Conservation (phyloP, 2,888 invertebrate species). For the Lasius platythorax region DNA sequence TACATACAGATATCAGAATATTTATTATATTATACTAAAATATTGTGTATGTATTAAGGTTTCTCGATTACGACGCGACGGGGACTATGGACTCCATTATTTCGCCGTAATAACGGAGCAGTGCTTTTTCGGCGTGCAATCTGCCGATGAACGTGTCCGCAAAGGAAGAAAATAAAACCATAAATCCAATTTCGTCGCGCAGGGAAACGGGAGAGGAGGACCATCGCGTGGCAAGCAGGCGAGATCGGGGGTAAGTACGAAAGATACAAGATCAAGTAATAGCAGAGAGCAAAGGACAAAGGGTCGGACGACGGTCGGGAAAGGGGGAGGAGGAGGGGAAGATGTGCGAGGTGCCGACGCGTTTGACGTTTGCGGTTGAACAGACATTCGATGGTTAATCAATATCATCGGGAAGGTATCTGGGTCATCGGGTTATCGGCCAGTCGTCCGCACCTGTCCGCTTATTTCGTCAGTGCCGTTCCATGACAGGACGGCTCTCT, state of each 20-base stretch:
- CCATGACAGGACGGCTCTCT: conserved; percentile 39
- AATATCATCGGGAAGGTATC: conserved; percentile 68
- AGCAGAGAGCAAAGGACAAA: conserved; percentile 8
- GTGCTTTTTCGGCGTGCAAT: conserved; percentile 65
- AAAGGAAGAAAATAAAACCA: conserved; percentile 74
- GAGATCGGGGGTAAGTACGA: conserved; percentile 22
- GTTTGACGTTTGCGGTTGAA: conserved; percentile 58
- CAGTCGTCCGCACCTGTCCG: conserved; percentile 53
- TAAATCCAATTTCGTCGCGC: conserved; percentile 72
- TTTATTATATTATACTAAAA: not conserved
- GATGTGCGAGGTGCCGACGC: conserved; percentile 36
- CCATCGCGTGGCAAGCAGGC: not conserved
- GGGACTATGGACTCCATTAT: conserved; percentile 67
- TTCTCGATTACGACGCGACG: not conserved
- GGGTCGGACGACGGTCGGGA: conserved; percentile 18
- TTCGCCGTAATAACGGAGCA: conserved; percentile 68
- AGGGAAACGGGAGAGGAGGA: conserved; percentile 1
- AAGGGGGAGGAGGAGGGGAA: not conserved
- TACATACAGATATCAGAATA: not conserved
- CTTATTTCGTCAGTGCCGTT: conserved; percentile 50
- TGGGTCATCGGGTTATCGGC: conserved; percentile 72
- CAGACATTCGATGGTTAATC: conserved; percentile 67
- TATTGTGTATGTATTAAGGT: not conserved
- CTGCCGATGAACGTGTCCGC: conserved; percentile 73
- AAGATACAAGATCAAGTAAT: conserved; percentile 10